Conservation (phyloP, 1,140 invertebrate species). For the Anthonomus grandis region DNA sequence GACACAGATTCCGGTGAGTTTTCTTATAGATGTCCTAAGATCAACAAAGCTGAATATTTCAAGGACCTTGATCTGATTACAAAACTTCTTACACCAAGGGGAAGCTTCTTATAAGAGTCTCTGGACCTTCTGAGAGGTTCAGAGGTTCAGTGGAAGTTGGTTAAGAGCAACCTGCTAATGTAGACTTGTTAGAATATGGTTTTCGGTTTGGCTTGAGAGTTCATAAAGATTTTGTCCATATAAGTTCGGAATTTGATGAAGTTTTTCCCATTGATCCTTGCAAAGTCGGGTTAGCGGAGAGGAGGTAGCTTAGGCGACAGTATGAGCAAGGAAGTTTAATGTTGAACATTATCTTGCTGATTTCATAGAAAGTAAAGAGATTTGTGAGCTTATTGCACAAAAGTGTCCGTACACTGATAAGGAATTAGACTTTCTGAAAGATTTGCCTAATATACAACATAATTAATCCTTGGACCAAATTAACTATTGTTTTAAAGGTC, state of each 20-base stretch:
- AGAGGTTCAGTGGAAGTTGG: neutral
- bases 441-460: constrained; percentile 74
- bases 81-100: constrained; percentile 59
- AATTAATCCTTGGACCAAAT: constrained; percentile 61
- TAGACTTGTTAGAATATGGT: constrained; percentile 25
- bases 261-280: constrained; percentile 58
- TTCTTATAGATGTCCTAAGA: constrained; percentile 66
- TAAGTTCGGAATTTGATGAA: constrained; percentile 53
- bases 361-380: constrained; percentile 54
- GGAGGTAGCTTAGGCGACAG: constrained; percentile 56
- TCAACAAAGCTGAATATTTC: constrained; percentile 63
- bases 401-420: constrained; percentile 56
- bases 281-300: constrained; percentile 54
- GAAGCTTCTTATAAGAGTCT: constrained; percentile 52
- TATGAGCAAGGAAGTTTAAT: constrained; percentile 69
- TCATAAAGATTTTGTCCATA: constrained; percentile 50
- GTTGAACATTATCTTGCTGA: constrained; percentile 83
- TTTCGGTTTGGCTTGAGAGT: constrained; percentile 57
- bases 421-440: constrained; percentile 69
- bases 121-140: constrained; percentile 51
- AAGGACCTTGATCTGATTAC: constrained; percentile 72
- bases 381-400: constrained; percentile 52
- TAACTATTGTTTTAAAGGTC: constrained; percentile 52
- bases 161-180: neutral
- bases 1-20: constrained; percentile 70